Evolutionary conservation across 64 coral and sea anemone genomes (phyloP).

Genomic region (Stylophora pistillata): DNA sequence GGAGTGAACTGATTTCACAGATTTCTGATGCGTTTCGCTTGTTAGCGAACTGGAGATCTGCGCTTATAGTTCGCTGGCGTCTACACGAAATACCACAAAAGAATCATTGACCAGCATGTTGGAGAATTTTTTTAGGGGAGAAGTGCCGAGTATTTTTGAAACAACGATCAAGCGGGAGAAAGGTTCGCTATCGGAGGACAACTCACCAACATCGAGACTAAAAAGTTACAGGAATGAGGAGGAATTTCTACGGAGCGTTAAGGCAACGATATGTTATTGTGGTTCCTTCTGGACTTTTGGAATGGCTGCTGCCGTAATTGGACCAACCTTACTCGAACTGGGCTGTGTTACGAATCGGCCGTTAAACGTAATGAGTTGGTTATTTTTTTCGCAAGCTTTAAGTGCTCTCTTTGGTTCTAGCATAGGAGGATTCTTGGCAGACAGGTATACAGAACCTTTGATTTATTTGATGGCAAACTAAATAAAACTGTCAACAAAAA

Average conservation of each 20-base stretch:
- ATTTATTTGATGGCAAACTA: neutral
- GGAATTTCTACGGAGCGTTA: conserved; percentile 76
- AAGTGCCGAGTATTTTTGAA: conserved; percentile 91
- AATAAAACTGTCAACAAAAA: neutral
- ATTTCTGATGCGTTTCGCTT: neutral
- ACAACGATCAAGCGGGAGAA: conserved; percentile 86
- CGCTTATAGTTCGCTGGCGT: neutral
- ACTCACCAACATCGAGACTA: conserved; percentile 17
- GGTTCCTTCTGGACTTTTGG: conserved; percentile 94
- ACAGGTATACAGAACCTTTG: conserved; percentile 70
- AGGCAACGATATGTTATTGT: conserved; percentile 89
- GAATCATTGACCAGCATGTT: conserved; percentile 42
- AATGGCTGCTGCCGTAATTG: conserved; percentile 91
- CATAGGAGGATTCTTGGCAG: conserved; percentile 79
- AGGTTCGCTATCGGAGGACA: conserved; percentile 30
- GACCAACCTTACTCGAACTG: conserved; percentile 90
- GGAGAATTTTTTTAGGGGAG: conserved; percentile 90
- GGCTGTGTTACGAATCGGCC: conserved; percentile 80
- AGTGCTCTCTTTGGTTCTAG: conserved; percentile 90
- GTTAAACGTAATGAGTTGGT: conserved; percentile 81
- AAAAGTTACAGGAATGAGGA: conserved; percentile 91
- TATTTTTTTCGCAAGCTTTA: conserved; percentile 90
- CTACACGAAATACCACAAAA: neutral
- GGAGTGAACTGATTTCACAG: conserved; percentile 1
- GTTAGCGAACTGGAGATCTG: neutral